Evolutionary conservation across 2,113 vertebrate species (phyloP).

Genomic region (Lutjanus erythropterus): DNA sequence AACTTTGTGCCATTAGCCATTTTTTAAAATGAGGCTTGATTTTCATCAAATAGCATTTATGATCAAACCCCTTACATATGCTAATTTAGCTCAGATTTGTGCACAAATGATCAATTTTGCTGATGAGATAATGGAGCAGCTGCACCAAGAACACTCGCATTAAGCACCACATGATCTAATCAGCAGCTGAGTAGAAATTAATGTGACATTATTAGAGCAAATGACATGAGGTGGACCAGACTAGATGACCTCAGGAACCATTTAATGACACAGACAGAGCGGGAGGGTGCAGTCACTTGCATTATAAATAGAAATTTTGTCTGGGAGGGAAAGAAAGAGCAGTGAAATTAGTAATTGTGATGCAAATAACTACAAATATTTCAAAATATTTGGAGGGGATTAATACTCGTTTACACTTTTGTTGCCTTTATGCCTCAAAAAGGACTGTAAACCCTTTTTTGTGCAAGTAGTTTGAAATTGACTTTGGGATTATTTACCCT

Average conservation of each 20-base stretch:
- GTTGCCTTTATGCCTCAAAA: background rate
- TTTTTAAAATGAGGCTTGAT: background rate
- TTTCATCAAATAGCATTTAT: background rate
- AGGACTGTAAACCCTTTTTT: background rate
- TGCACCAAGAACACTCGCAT: background rate
- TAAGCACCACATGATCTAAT: slow-evolving; percentile 16
- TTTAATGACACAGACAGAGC: slow-evolving; percentile 17
- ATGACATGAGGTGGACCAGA: slow-evolving; percentile 17
- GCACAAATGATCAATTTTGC: background rate
- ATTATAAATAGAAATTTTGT: slow-evolving; percentile 8
- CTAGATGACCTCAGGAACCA: slow-evolving; percentile 11
- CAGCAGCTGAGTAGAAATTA: slow-evolving; percentile 24
- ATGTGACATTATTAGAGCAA: slow-evolving; percentile 49
- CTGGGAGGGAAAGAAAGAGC: background rate
- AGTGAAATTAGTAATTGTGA: background rate
- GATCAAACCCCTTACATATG: background rate
- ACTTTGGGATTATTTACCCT: background rate
- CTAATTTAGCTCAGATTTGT: background rate
- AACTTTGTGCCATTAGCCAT: background rate
- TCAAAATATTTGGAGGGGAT: too few species aligned
- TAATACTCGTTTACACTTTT: background rate
- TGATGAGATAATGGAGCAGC: slow-evolving; percentile 26
- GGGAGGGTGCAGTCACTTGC: background rate
- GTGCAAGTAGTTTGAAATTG: slow-evolving; percentile 9
- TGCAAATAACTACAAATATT: background rate